Conservation (phyloP, 2,797 vertebrate species). For the Lutra lutra region DNA sequence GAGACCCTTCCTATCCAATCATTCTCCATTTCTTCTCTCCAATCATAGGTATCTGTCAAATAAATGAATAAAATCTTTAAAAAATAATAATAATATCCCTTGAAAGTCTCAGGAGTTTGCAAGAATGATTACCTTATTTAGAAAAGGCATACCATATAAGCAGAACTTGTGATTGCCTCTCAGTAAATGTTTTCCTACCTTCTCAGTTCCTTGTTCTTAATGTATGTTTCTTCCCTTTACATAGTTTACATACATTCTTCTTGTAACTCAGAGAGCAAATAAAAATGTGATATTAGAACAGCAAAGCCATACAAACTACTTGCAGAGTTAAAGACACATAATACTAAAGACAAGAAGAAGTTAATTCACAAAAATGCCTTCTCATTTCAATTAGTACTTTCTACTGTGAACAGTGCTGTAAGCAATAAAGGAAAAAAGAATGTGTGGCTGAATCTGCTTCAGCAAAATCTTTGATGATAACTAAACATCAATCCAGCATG, state of each 20-base stretch:
- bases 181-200: not conserved
- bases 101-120: not conserved
- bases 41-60: not conserved
- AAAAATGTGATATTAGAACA: not conserved
- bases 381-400: constrained; percentile 8
- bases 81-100: not conserved
- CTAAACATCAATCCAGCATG: not conserved
- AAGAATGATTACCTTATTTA: not conserved
- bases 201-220: not conserved
- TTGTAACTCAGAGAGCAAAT: not conserved
- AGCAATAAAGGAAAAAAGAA: constrained; percentile 6
- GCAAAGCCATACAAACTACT: not conserved
- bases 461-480: constrained; percentile 10
- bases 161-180: not conserved
- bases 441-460: not conserved
- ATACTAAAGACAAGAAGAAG: not conserved
- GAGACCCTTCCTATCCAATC: not conserved
- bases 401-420: not conserved
- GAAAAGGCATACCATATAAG: not conserved
- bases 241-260: not conserved
- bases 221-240: not conserved
- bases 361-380: not conserved
- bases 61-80: too few relatives aligned
- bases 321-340: not conserved
- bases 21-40: not conserved